Conservation (phyloP, 2,888 invertebrate species). For the Entomobrya multifasciata region DNA sequence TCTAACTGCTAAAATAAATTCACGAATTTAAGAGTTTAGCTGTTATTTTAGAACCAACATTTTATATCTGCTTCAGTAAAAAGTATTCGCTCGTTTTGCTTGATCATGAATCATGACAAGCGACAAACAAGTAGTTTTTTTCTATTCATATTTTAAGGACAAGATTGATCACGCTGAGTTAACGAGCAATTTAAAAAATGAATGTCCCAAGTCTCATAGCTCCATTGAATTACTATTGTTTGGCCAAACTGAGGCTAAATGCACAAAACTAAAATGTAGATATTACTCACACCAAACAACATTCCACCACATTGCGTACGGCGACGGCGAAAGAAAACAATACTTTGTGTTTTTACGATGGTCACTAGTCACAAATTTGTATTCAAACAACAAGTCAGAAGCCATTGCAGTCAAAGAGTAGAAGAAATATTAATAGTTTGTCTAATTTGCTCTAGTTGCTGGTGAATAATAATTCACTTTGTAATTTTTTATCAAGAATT, state of each 20-base stretch:
- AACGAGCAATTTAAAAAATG: constrained; percentile 42
- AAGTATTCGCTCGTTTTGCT: no score
- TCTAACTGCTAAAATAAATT: no score
- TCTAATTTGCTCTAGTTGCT: not conserved
- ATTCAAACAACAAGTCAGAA: not conserved
- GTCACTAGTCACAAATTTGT: not conserved
- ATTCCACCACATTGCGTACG: no score
- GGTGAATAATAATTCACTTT: not conserved
- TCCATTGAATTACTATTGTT: not conserved
- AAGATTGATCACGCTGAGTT: constrained; percentile 43
- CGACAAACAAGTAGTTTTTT: not conserved
- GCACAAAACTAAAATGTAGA: no score
- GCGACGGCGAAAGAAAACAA: no score
- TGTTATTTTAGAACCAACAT: no score
- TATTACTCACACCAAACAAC: no score
- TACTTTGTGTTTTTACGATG: not conserved
- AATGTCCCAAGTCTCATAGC: no score
- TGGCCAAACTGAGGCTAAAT: not conserved
- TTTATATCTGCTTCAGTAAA: no score
- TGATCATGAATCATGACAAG: constrained; percentile 2
- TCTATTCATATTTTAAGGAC: constrained; percentile 23
- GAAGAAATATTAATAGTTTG: not conserved
- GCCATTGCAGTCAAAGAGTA: not conserved
- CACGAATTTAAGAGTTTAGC: no score
- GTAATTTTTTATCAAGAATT: constrained; percentile 17